phyloP scores from a whole-genome alignment of 2,113 vertebrate genomes.

The Neodon shergylaensis region DNA sequence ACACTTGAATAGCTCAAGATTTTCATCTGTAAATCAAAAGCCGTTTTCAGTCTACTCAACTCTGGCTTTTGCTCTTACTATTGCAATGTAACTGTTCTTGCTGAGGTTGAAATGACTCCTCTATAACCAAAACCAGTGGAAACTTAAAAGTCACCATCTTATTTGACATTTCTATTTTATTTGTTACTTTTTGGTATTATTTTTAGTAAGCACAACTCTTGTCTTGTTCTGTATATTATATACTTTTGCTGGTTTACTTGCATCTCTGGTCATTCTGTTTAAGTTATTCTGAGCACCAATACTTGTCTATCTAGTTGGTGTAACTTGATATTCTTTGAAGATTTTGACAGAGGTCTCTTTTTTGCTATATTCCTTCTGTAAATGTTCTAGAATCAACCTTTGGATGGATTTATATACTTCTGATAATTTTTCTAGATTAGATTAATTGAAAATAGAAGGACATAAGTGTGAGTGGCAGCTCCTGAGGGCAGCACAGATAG shows the following conservation, averaged over 20 bases:
- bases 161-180: neutral
- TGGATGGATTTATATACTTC: neutral
- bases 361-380: neutral
- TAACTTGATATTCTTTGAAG: neutral
- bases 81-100: neutral
- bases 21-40: neutral
- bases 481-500: neutral
- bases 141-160: neutral
- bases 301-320: neutral
- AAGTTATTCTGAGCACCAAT: neutral
- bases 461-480: neutral
- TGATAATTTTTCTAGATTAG: neutral
- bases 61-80: neutral
- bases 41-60: neutral
- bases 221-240: neutral
- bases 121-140: neutral
- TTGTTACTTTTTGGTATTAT: neutral
- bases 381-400: too few species aligned
- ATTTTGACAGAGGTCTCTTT: neutral
- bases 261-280: fast-evolving
- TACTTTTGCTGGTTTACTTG: neutral
- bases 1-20: neutral
- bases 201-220: neutral
- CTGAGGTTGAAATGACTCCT: neutral
- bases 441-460: neutral